Conservation (phyloP, 2,113 vertebrate species). For the Colinus virginianus region DNA sequence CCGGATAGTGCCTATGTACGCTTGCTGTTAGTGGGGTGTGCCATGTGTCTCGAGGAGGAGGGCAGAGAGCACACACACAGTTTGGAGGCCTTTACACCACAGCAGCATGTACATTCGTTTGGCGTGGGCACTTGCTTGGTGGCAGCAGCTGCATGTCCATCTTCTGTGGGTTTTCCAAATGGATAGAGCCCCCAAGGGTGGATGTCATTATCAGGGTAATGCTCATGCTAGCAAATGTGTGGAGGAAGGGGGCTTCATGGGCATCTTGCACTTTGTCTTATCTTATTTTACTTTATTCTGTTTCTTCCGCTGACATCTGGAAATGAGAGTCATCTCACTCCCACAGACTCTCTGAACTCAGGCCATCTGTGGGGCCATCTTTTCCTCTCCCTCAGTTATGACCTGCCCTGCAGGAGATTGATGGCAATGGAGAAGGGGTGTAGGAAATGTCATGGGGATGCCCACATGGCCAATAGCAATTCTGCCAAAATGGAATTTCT, state of each 20-base stretch:
- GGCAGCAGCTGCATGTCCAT: conserved; percentile 37
- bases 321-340: background rate
- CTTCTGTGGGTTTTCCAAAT: conserved; percentile 46
- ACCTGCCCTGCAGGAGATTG: conserved; percentile 23
- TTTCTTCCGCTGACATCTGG: conserved; percentile 21
- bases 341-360: conserved; percentile 18
- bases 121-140: background rate
- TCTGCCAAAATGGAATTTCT: conserved; percentile 25
- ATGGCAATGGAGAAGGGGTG: background rate
- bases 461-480: conserved; percentile 20
- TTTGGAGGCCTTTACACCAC: background rate
- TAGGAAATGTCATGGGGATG: background rate
- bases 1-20: conserved; percentile 11
- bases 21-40: conserved; percentile 45
- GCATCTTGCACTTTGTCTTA: background rate
- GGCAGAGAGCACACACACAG: background rate
- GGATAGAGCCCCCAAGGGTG: background rate
- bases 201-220: background rate
- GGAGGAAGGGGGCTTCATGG: background rate
- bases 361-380: conserved; percentile 30
- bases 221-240: accelerated
- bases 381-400: conserved; percentile 15
- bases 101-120: conserved; percentile 26
- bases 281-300: background rate
- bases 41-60: conserved; percentile 15